Evolutionary conservation across 2,888 invertebrate species (phyloP).

Genomic region (Mycogona germanica): DNA sequence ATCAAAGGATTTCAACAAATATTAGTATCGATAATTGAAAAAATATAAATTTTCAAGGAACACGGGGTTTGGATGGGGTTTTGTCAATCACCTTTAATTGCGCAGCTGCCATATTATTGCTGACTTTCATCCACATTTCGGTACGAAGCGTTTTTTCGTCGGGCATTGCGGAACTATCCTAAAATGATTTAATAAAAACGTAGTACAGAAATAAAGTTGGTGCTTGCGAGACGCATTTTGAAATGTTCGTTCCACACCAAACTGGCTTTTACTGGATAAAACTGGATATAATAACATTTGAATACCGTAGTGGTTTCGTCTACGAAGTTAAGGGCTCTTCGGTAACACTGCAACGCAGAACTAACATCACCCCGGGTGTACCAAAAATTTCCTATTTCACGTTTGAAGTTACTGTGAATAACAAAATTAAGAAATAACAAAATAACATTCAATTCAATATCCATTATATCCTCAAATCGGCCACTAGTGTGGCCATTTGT

Average conservation of each 20-base stretch:
- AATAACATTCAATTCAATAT: not conserved
- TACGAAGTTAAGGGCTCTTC: constrained; percentile 67
- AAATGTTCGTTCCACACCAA: not conserved
- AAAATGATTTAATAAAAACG: not conserved
- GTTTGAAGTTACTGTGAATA: constrained; percentile 49
- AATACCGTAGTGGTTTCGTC: constrained; percentile 35
- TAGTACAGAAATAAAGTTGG: not conserved
- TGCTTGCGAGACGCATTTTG: not conserved
- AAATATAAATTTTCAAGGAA: too few species aligned
- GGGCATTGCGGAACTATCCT: not conserved
- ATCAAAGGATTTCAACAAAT: constrained; percentile 12
- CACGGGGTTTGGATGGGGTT: too few species aligned
- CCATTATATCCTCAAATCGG: not conserved
- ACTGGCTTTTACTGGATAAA: not conserved
- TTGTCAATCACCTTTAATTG: constrained; percentile 62
- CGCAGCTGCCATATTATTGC: constrained; percentile 85
- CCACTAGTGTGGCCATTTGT: too few species aligned
- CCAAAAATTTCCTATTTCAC: constrained; percentile 84
- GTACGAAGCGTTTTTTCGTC: not conserved
- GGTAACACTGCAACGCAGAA: constrained; percentile 73
- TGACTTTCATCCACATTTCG: constrained; percentile 68
- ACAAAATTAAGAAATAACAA: constrained; percentile 1
- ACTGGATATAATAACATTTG: not conserved
- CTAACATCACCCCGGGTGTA: constrained; percentile 67
- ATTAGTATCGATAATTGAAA: not conserved